Evolutionary conservation across 1,140 invertebrate genomes (phyloP).

Genomic region (Bombus terrestris): DNA sequence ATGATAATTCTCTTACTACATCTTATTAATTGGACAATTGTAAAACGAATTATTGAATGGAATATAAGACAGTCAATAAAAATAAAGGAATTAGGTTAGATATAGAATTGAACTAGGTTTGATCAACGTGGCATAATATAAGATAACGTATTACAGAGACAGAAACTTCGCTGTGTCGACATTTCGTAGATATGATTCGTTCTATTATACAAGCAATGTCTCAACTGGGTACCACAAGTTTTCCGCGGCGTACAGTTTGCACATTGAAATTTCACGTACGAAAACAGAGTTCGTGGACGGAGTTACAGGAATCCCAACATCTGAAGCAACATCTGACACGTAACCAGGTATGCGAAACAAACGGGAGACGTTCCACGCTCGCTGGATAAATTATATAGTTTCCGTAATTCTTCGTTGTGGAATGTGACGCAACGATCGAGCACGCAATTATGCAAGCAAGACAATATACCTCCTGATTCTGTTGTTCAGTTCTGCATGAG

Average conservation of each 20-base stretch:
- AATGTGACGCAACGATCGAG: background rate
- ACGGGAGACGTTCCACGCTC: background rate
- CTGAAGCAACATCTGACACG: background rate
- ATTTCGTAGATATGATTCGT: background rate
- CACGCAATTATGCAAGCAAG: background rate
- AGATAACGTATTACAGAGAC: background rate
- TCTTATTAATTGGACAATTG: too few species aligned
- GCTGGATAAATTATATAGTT: slow-evolving; percentile 14
- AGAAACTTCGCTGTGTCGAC: background rate
- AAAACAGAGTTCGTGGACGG: background rate
- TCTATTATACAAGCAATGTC: background rate
- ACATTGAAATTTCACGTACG: too few species aligned
- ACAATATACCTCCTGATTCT: slow-evolving; percentile 6
- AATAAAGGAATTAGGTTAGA: too few species aligned
- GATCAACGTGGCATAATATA: background rate
- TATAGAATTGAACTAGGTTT: too few species aligned
- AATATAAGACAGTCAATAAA: too few species aligned
- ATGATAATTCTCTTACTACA: too few species aligned
- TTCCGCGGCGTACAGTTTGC: background rate
- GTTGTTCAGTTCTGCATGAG: slow-evolving; percentile 3
- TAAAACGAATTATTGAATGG: too few species aligned
- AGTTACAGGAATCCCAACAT: background rate
- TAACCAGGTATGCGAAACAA: background rate
- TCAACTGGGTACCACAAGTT: background rate
- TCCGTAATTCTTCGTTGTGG: background rate